Evolutionary conservation across 2,113 vertebrate species (phyloP).

Genomic region (Scartelaos histophorus): DNA sequence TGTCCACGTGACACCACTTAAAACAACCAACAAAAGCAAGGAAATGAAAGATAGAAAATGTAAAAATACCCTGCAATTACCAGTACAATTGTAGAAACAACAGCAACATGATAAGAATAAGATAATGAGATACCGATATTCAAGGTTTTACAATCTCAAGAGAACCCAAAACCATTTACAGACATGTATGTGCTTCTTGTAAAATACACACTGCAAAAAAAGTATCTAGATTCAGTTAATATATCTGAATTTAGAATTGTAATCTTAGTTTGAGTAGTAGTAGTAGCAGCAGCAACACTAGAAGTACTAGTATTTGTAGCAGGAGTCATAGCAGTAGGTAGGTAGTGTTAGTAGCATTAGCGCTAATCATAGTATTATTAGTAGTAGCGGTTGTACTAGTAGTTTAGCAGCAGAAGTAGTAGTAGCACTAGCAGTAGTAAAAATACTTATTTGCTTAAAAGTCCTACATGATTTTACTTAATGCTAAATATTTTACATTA

Average conservation of each 20-base stretch:
- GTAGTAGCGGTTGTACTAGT: too few species aligned
- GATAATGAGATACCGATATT: constrained; percentile 57
- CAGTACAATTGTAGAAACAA: constrained; percentile 74
- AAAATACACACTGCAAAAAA: constrained; percentile 43
- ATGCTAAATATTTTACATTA: too few species aligned
- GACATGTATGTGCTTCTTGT: constrained; percentile 68
- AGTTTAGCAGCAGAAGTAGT: too few species aligned
- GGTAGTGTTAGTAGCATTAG: too few species aligned
- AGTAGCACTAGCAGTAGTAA: too few species aligned
- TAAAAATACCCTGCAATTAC: constrained; percentile 73
- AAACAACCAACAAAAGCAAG: constrained; percentile 48
- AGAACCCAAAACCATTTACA: constrained; percentile 70
- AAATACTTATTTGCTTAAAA: too few species aligned
- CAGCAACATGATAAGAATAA: constrained; percentile 49
- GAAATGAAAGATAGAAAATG: constrained; percentile 43
- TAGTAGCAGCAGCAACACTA: neutral
- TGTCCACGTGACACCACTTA: constrained; percentile 63
- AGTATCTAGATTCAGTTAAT: neutral
- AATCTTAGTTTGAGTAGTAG: neutral
- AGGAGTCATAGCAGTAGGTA: too few species aligned
- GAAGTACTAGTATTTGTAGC: too few species aligned
- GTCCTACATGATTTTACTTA: too few species aligned
- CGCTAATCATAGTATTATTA: too few species aligned
- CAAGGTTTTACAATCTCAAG: constrained; percentile 65
- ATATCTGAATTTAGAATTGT: neutral